phyloP scores from a whole-genome alignment of 2,113 vertebrate species.

The Mus spicilegus region DNA sequence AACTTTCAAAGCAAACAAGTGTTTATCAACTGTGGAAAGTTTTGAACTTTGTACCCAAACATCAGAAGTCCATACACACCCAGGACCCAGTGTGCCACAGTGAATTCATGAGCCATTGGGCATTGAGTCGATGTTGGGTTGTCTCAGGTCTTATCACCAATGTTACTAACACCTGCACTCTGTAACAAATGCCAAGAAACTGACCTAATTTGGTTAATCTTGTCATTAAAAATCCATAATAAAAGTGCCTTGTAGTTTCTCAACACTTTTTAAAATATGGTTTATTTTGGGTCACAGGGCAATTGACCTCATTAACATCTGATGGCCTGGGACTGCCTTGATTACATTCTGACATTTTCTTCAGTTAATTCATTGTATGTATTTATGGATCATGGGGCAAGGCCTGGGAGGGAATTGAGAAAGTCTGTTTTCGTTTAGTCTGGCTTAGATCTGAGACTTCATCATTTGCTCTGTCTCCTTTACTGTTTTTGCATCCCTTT shows the following conservation, averaged over 20 bases:
- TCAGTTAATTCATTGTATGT: background rate
- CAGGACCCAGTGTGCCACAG: rapidly evolving
- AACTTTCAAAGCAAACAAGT: background rate
- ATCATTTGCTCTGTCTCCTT: background rate
- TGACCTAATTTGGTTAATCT: constrained; percentile 6
- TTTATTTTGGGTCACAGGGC: background rate
- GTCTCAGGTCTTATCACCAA: background rate
- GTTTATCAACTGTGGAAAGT: background rate
- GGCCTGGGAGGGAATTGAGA: background rate
- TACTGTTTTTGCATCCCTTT: background rate
- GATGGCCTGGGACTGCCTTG: background rate
- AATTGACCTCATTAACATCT: background rate
- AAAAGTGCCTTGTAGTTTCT: background rate
- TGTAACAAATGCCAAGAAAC: background rate
- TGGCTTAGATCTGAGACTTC: background rate
- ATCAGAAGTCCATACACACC: background rate
- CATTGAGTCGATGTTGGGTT: too few species aligned
- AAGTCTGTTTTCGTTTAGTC: constrained; percentile 34
- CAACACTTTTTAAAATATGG: background rate
- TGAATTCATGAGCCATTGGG: rapidly evolving
- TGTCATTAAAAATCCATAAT: constrained; percentile 17
- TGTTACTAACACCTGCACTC: background rate
- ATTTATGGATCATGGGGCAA: background rate
- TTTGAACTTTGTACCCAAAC: background rate
- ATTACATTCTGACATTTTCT: background rate